phyloP scores from a whole-genome alignment of 1,140 invertebrate species.

The Anastrepha ludens region DNA sequence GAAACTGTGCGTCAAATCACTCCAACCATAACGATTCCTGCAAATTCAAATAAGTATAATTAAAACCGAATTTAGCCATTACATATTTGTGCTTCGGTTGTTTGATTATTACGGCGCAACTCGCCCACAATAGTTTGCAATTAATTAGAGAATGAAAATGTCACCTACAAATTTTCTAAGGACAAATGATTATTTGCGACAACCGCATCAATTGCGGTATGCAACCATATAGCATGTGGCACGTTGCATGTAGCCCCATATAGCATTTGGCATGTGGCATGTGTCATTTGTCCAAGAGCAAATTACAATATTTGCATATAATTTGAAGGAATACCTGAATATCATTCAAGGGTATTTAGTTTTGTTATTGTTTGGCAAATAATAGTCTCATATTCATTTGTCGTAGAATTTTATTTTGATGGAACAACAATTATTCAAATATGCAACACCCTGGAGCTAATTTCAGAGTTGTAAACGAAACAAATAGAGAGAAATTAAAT shows the following conservation, averaged over 20 bases:
- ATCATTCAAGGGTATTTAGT: slow-evolving; percentile 17
- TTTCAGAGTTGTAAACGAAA: no score
- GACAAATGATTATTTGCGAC: slow-evolving; percentile 28
- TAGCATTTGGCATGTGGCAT: not conserved
- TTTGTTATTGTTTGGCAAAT: not conserved
- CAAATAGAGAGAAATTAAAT: no score
- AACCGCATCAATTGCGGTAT: not conserved
- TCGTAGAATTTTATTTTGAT: no score
- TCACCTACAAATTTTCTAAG: slow-evolving; percentile 18
- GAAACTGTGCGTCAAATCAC: slow-evolving; percentile 77
- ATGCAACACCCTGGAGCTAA: no score
- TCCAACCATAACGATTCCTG: slow-evolving; percentile 80
- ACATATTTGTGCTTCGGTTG: not conserved
- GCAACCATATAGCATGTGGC: not conserved
- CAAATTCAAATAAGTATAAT: not conserved
- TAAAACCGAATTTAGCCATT: slow-evolving; percentile 9
- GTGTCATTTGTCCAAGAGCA: not conserved
- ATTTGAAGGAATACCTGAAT: not conserved
- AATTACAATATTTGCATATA: slow-evolving; percentile 12
- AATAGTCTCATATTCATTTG: no score
- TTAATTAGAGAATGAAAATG: slow-evolving; percentile 52
- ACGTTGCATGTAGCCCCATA: not conserved
- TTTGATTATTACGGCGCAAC: not conserved
- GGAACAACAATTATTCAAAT: no score
- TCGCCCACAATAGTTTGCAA: not conserved